Conservation (phyloP, 2,797 vertebrate species). For the Sebastes aleutianus region DNA sequence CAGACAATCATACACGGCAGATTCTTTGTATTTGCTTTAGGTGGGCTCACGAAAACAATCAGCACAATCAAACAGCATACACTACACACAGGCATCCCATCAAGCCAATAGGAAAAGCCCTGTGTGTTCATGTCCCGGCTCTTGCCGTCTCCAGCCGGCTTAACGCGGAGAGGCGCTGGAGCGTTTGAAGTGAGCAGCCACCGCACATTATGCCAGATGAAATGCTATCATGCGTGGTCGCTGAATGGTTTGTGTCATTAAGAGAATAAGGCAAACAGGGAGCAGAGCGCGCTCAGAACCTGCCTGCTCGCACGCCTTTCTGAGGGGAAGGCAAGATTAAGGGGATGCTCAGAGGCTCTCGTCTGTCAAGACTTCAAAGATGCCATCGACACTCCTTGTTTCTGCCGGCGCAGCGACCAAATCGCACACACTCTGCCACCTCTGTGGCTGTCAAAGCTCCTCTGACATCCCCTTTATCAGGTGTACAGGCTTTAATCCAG, state of each 20-base stretch:
- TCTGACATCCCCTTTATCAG: conserved; percentile 86
- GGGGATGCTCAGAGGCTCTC: conserved; percentile 83
- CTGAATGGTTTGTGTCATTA: conserved; percentile 88
- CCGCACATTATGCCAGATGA: conserved; percentile 82
- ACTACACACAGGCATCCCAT: conserved; percentile 66
- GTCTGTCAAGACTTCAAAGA: conserved; percentile 87
- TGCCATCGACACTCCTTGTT: conserved; percentile 82
- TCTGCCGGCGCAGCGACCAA: conserved; percentile 81
- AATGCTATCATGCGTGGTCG: conserved; percentile 81
- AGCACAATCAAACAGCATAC: conserved; percentile 81
- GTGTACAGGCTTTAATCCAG: conserved; percentile 81
- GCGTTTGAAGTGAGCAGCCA: conserved; percentile 81
- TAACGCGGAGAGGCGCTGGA: conserved; percentile 44
- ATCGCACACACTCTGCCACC: conserved; percentile 81
- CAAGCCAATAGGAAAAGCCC: conserved; percentile 64
- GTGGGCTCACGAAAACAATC: conserved; percentile 79
- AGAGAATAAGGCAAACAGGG: conserved; percentile 82
- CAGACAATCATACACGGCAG: conserved; percentile 78
- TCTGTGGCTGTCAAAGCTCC: conserved; percentile 83
- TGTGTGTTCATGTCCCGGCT: conserved; percentile 58
- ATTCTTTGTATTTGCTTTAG: conserved; percentile 79
- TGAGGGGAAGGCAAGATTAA: conserved; percentile 84
- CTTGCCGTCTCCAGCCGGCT: conserved; percentile 61
- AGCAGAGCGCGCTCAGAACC: conserved; percentile 69
- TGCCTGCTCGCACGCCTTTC: conserved; percentile 64